A percentile compares a stretch with the other conserved stretches of the same genome.
Conservation (phyloP, 2,113 vertebrate species). For the Callocephalon fimbriatum region DNA sequence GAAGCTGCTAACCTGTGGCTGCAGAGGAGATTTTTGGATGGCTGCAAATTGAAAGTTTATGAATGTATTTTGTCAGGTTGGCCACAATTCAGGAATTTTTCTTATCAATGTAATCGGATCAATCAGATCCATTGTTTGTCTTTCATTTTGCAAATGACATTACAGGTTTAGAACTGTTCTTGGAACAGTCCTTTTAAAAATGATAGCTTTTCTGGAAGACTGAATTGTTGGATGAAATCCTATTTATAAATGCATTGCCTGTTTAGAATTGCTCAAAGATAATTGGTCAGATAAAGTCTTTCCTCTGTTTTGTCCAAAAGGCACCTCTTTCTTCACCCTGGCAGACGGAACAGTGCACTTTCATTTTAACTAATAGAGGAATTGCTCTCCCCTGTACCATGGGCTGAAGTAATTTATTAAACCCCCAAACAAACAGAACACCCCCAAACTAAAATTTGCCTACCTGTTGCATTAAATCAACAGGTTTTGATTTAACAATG, state of each 20-base stretch:
- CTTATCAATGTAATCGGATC: background rate
- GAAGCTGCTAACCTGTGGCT: background rate
- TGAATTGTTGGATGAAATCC: conserved; percentile 18
- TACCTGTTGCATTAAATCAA: background rate
- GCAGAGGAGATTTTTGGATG: background rate
- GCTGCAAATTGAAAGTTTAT: background rate
- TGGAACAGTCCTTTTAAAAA: conserved; percentile 9
- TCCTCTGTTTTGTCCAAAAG: background rate
- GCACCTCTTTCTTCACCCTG: background rate
- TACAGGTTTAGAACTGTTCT: background rate
- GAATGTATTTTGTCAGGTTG: background rate
- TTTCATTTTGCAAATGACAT: conserved; percentile 6
- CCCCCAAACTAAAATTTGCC: background rate
- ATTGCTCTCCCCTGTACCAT: background rate
- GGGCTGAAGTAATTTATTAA: background rate
- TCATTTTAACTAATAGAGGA: background rate
- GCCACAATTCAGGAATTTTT: background rate
- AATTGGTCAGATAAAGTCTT: conserved; percentile 19
- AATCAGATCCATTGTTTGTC: background rate
- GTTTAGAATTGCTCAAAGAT: conserved; percentile 19
- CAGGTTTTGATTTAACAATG: background rate
- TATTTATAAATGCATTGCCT: conserved; percentile 4
- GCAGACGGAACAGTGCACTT: background rate
- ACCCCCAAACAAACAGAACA: background rate
- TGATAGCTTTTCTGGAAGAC: background rate